Percentiles rank a stretch among this genome's conserved stretches.
Conservation (phyloP, 2,888 invertebrate genomes). For the Dicycla oo region DNA sequence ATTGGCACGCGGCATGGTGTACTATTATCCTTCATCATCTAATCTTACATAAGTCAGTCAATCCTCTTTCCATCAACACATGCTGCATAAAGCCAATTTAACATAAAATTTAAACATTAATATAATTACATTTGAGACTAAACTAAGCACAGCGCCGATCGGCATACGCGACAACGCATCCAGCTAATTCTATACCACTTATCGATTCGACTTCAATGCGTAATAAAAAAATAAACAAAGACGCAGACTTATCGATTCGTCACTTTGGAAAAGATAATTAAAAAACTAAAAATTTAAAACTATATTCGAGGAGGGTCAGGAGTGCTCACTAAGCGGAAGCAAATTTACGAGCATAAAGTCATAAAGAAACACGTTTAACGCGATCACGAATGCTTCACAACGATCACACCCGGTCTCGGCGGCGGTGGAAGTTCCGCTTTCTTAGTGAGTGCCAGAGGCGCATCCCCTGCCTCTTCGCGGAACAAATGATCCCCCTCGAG, state of each 20-base stretch:
- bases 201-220: slow-evolving; percentile 79
- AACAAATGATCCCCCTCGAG: slow-evolving; percentile 99
- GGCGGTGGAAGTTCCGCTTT: slow-evolving; percentile 89
- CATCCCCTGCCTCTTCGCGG: slow-evolving; percentile 92
- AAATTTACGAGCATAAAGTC: slow-evolving; percentile 75
- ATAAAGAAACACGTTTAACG: slow-evolving; percentile 73
- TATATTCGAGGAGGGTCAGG: slow-evolving; percentile 88
- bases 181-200: slow-evolving; percentile 77
- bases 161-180: slow-evolving; percentile 79
- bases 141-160: slow-evolving; percentile 86
- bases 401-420: slow-evolving; percentile 97
- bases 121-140: slow-evolving; percentile 87
- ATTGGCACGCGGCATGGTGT: slow-evolving; percentile 84
- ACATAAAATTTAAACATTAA: slow-evolving; percentile 77
- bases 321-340: slow-evolving; percentile 81
- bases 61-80: slow-evolving; percentile 78
- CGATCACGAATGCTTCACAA: slow-evolving; percentile 96
- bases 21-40: slow-evolving; percentile 74
- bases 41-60: slow-evolving; percentile 85
- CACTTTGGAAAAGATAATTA: slow-evolving; percentile 88
- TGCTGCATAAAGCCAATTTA: slow-evolving; percentile 77
- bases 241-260: slow-evolving; percentile 89
- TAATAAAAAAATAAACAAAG: slow-evolving; percentile 82
- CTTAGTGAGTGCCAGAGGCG: slow-evolving; percentile 91
- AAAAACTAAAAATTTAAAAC: slow-evolving; percentile 86